Evolutionary conservation across 1,140 invertebrate genomes (phyloP), one percentile per base, ranked within the genome.

Genomic region (Piezodorus guildinii): DNA sequence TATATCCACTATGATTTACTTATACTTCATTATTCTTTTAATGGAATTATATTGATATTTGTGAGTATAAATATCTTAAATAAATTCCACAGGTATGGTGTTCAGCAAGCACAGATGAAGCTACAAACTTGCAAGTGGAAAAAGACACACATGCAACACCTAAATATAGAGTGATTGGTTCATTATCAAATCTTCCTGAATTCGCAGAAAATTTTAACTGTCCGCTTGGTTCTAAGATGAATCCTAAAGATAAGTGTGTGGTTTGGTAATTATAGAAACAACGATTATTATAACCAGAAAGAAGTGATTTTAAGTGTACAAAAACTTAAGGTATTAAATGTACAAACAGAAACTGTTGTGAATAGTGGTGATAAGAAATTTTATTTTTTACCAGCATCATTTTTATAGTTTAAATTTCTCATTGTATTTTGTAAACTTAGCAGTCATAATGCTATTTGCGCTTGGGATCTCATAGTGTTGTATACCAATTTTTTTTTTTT

Each of bases 141-240:
- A 92, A 92, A 72, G 90, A 93, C 73, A 82, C 89, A 23, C 90
- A 93, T 70, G 84, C 87, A 39, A 84, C 88, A 0, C 82, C 86
- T 0, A 83, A 83, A 69, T 89, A 82, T 69, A 76, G 94, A 61
- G 93, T 97, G 0, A 88, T 92, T 67, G 94, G 93, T 0, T 88
- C 94, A 0, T 76, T 96, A 43, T 89, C 88, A 1, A 98, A 98
- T 74, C 80, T 93, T 60, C 78, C 80, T 54, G 92, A 96, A 69
- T 98, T 98, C 75, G 81, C 91, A 0, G 74, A 82, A 51, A 86
- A 88, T 65, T 97, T 94, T 73, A 81, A 87, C 16, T 98, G 94
- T 73, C 79, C 83, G 3, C 66, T 76, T 3, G 85, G 83, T 10
- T 83, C 85, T 1, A 82, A 80, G 62, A 95, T 96, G 92, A 96